Base-by-base conservation (phyloP, 2,888 invertebrate species). In the Cantharis flavilabris region DNA sequence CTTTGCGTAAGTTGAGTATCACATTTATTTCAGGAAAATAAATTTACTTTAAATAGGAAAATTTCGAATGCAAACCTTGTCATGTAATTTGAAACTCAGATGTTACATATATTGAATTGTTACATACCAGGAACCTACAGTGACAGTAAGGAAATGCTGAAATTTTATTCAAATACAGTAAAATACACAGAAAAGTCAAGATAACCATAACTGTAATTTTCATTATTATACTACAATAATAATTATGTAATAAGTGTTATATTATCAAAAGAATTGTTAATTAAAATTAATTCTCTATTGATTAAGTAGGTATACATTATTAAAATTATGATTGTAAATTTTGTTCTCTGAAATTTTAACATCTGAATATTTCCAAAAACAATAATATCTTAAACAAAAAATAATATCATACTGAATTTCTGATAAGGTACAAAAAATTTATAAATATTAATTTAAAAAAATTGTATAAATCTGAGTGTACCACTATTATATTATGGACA, bases 41-140 rank as follows among this genome's bases (percentile, higher is more conserved):
- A 49, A 49, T n/a, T 49, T 49, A n/a, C 7, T 49, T 49, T 49
- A 49, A 49, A 49, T 49, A n/a, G 49, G n/a, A 49, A 49, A 49
- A 49, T 49, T 49, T 49, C n/a, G 49, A n/a, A 49, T 49, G 49
- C 49, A 49, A 49, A 49, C 49, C n/a, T 49, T 49, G 49, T 67
- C 26, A 26, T 67, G 62, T 72, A 72, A 72, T 28, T 72, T 64
- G 64, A 14, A 72, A 33, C 72, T 28, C 72, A 62, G 14, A 33
- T 73, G 65, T 73, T 69, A 62, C 67, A 73, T 63, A 64, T 71
- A 71, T 71, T 71, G 71, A 71, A 71, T 71, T 73, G 72, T 73
- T 67, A 69, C 72, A 73, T 69, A 67, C 72, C 23, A 69, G 16
- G 33, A 73, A 67, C 67, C 30, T 20, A 30, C 26, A 67, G 65